A percentile compares a stretch with the other conserved stretches of the same genome.
Conservation (phyloP, 1,140 invertebrate genomes). For the Dinothrombium tinctorium region DNA sequence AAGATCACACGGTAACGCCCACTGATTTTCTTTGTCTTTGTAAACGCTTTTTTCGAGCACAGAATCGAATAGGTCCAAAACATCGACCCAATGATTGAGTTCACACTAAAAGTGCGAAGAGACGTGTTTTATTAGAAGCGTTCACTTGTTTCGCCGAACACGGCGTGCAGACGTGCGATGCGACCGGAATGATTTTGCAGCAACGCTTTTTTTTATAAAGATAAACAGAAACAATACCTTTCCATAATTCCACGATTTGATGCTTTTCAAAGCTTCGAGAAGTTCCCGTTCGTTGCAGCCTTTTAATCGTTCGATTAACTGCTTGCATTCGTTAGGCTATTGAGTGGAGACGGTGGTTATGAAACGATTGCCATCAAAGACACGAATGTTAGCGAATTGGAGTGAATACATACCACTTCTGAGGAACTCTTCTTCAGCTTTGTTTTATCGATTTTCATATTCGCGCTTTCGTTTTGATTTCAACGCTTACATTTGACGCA, state of each 20-base stretch:
- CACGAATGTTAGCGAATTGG: background rate
- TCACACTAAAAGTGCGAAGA: conserved; percentile 35
- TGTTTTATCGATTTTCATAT: conserved; percentile 69
- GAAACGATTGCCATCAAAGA: background rate
- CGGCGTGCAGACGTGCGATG: no score
- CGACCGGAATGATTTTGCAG: no score
- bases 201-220: background rate
- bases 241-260: conserved; percentile 65
- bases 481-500: no score
- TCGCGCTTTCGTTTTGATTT: no score
- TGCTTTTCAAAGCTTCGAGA: conserved; percentile 40
- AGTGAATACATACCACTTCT: conserved; percentile 39
- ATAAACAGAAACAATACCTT: conserved; percentile 28
- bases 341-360: background rate
- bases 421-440: conserved; percentile 67
- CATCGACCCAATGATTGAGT: conserved; percentile 68
- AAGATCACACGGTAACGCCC: conserved; percentile 51
- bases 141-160: background rate
- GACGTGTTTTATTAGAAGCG: background rate
- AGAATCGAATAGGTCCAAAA: conserved; percentile 55
- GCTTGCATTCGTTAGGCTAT: conserved; percentile 52
- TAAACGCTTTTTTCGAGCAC: conserved; percentile 49
- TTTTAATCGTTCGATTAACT: conserved; percentile 49
- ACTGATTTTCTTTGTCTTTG: conserved; percentile 36
- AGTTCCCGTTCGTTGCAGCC: conserved; percentile 37